A percentile compares a stretch with the other conserved stretches of the same genome.
phyloP scores from a whole-genome alignment of 2,888 invertebrate genomes.

The Leptinotarsa peninsularis region DNA sequence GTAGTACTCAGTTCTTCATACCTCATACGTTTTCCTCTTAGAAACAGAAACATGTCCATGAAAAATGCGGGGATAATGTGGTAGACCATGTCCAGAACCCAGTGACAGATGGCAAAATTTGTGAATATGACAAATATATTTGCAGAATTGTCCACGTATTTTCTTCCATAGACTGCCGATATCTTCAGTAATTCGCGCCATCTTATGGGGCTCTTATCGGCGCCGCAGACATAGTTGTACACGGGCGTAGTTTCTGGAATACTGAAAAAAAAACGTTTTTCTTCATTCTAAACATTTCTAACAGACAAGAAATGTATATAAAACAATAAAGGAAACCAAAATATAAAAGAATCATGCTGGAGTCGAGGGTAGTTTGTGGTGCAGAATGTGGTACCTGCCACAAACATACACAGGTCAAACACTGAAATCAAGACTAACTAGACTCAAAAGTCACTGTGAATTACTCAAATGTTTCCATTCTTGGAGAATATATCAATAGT shows the following conservation, averaged over 20 bases:
- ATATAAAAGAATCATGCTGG: too few species aligned
- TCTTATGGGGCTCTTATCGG: background rate
- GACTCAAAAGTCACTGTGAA: too few species aligned
- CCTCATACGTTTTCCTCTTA: background rate
- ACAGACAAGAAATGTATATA: background rate
- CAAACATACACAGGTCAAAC: too few species aligned
- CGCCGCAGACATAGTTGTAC: conserved; percentile 6
- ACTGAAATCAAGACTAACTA: too few species aligned
- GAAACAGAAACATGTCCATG: background rate
- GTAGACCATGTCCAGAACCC: background rate
- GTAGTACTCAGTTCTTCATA: background rate
- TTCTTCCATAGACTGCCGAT: background rate
- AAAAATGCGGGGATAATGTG: conserved; percentile 6
- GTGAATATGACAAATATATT: background rate
- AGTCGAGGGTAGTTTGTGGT: too few species aligned
- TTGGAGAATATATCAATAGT: too few species aligned
- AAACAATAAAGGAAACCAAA: too few species aligned
- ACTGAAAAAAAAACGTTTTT: background rate
- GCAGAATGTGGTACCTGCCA: too few species aligned
- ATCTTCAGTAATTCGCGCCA: background rate
- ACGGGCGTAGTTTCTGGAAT: background rate
- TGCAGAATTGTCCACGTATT: background rate
- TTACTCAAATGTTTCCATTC: too few species aligned
- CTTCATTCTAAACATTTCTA: background rate
- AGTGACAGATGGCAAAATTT: background rate